phyloP scores from a whole-genome alignment of 2,888 invertebrate genomes.

The Scaptomyza flava region DNA sequence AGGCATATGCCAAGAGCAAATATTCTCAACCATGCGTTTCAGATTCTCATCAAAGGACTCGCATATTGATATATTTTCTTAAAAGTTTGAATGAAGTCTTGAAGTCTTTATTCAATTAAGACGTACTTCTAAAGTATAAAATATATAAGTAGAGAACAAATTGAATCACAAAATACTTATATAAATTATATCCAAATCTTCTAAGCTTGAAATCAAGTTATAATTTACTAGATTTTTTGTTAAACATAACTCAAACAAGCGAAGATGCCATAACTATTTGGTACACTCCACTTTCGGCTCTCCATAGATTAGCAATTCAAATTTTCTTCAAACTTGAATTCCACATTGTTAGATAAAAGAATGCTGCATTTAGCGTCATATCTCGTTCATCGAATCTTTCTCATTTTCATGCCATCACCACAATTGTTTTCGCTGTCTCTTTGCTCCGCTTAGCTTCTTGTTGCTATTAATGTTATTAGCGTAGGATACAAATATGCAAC shows the following conservation, averaged over 20 bases:
- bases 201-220: neutral
- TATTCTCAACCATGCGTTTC: neutral
- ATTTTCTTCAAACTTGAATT: slow-evolving; percentile 3
- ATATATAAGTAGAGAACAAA: no score
- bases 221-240: neutral
- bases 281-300: neutral
- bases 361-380: neutral
- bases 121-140: no score
- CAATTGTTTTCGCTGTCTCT: slow-evolving; percentile 7
- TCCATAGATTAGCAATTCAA: slow-evolving; percentile 3
- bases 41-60: no score
- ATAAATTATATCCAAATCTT: neutral
- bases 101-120: no score
- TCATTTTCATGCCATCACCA: slow-evolving; percentile 2
- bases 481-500: slow-evolving; percentile 68
- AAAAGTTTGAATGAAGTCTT: neutral
- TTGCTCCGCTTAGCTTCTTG: neutral
- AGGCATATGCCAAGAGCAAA: neutral
- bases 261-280: neutral
- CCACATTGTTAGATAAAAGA: slow-evolving; percentile 1
- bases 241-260: neutral
- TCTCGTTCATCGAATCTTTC: neutral
- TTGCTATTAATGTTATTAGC: slow-evolving; percentile 61
- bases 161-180: no score
- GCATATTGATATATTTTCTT: no score